Base-by-base conservation (phyloP, 2,797 vertebrate genomes). In the Sebastes aleutianus region DNA sequence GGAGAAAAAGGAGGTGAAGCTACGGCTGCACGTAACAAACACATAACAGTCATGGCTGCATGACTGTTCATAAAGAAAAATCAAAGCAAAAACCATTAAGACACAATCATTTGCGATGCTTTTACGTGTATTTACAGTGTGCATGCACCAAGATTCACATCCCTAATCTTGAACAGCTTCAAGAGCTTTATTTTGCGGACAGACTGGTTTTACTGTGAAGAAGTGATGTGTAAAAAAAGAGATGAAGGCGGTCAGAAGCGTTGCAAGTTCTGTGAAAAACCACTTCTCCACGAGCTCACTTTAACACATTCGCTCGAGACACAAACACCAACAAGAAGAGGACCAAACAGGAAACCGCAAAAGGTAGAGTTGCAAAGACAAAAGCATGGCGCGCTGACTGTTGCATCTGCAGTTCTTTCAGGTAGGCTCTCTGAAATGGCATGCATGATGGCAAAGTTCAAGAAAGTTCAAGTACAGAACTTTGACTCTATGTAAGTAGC, bases 261-360 rank as follows among this genome's bases (percentile, higher is more conserved):
- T 39, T 32, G 64, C 43, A 53, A 74, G 22, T 90, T 92, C 88
- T 89, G 58, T 79, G 84, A 89, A 93, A 90, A 91, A 83, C 69
- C 89, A 56, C 85, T 1, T 36, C 76, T 87, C 68, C 43, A 29
- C 0, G 7, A 68, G 63, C 32, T 81, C 34, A 56, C 56, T 75
- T 78, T 11, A 22, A 71, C 67, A 69, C 47, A 53, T 58, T 59
- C 8, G 5, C 57, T 65, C n/a, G 2, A 78, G 50, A 75, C 57
- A 34, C 78, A 83, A 87, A 85, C 75, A 74, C 73, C 76, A 85
- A 76, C 54, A 79, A 78, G 54, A 85, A 68, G 8, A 58, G 6
- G 50, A 87, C 82, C 74, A 79, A 85, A 80, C 90, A 93, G 91
- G 92, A 93, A 94, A 91, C 91, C 89, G 7, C 80, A 79, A 20